Percentiles rank a stretch among this genome's conserved stretches.
phyloP scores from a whole-genome alignment of 2,888 invertebrate genomes.

The Trachelus stipa region DNA sequence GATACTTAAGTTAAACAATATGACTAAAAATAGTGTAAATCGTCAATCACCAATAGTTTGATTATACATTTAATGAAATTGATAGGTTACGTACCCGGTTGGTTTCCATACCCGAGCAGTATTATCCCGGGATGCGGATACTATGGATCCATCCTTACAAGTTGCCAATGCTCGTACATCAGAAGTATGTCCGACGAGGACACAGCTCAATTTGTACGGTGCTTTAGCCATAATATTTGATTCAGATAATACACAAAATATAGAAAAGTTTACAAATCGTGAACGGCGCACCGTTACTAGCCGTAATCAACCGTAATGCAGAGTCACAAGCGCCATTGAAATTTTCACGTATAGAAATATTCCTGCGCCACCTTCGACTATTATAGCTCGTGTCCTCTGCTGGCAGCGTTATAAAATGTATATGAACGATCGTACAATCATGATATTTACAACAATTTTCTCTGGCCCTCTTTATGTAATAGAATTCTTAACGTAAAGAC shows the following conservation, averaged over 20 bases:
- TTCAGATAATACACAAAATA: background rate
- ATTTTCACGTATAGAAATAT: background rate
- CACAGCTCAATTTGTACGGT: conserved; percentile 82
- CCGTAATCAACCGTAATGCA: background rate
- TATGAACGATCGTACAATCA: background rate
- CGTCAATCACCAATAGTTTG: background rate
- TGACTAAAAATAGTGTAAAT: background rate
- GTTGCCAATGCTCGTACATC: conserved; percentile 85
- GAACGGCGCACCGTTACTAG: background rate
- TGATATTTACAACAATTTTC: background rate
- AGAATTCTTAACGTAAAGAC: background rate
- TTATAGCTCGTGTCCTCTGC: background rate
- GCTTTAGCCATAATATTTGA: conserved; percentile 51
- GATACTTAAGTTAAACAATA: background rate
- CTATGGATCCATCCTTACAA: conserved; percentile 76
- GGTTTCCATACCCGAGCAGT: conserved; percentile 89
- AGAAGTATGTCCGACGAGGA: conserved; percentile 82
- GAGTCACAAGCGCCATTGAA: background rate
- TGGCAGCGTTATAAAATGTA: background rate
- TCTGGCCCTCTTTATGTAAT: background rate
- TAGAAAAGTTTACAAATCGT: background rate
- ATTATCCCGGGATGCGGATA: conserved; percentile 91
- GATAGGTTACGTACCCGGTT: conserved; percentile 71
- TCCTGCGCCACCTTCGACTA: background rate
- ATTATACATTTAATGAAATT: background rate